These are phyloP conservation scores for Xiphophorus couchianus DNA, from an alignment of 2,113 vertebrate genomes.

Conservation along the genomic window DNA sequence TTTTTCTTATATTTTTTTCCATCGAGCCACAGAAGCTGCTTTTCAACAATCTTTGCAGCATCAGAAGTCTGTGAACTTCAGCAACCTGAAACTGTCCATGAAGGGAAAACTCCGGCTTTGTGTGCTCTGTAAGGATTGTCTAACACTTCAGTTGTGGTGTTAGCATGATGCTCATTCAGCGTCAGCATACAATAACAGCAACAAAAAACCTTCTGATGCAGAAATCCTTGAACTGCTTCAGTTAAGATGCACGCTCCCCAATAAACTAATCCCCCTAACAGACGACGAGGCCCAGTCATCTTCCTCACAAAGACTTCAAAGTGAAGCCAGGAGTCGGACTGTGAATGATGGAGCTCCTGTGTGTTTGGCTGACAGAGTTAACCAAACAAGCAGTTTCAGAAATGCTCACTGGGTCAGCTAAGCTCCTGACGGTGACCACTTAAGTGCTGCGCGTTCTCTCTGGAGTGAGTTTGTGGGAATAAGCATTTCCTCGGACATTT, in stretches of 20 bases:
- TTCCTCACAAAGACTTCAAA: conserved; percentile 65
- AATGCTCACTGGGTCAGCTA: conserved; percentile 60
- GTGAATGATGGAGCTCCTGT: conserved; percentile 27
- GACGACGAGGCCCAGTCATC: conserved; percentile 55
- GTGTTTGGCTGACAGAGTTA: conserved; percentile 42
- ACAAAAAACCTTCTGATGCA: conserved; percentile 44
- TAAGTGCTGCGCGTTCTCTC: conserved; percentile 55
- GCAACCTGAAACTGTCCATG: conserved; percentile 5
- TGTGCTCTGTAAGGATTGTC: not conserved
- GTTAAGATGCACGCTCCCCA: conserved; percentile 45
- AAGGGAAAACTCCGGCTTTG: not conserved
- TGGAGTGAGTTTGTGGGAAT: conserved; percentile 55
- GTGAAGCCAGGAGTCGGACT: conserved; percentile 37
- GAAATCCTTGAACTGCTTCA: conserved; percentile 54
- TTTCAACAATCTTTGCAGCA: not conserved
- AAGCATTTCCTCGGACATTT: conserved; percentile 71
- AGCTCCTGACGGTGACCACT: conserved; percentile 71
- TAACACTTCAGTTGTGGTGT: not conserved
- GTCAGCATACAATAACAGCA: conserved; percentile 14
- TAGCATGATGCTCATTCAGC: conserved; percentile 1
- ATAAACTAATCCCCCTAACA: conserved; percentile 68
- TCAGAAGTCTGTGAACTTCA: not conserved
- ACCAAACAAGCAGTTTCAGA: conserved; percentile 53
- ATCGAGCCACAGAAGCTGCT: not conserved
- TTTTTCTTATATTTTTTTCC: not conserved